phyloP scores from a whole-genome alignment of 2,113 vertebrate species.

The Gallinago paraguaiae region DNA sequence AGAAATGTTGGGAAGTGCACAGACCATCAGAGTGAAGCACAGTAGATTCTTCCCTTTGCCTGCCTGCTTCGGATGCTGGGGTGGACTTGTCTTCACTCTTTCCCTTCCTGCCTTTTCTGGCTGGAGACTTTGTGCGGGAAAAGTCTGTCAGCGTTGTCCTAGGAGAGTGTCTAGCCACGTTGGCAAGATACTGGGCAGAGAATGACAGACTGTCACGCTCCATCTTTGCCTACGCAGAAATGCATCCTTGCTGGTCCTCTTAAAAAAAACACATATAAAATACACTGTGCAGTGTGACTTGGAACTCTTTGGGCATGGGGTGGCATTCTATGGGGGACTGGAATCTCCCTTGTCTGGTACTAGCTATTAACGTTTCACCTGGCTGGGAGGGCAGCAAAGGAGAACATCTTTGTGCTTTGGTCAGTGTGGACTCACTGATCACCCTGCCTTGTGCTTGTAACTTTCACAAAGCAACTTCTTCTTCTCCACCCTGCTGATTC shows the following conservation, averaged over 20 bases:
- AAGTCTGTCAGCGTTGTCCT: not conserved
- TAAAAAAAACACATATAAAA: not conserved
- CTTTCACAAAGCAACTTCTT: not conserved
- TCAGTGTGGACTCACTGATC: not conserved
- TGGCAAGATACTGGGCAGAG: not conserved
- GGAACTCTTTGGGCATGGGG: not conserved
- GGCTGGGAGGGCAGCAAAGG: not conserved
- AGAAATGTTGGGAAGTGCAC: slow-evolving; percentile 37
- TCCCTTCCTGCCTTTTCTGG: not conserved
- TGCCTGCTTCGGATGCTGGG: not conserved
- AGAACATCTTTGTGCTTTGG: not conserved
- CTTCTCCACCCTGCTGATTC: not conserved
- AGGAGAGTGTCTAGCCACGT: not conserved
- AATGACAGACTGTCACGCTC: not conserved
- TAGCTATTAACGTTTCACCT: not conserved
- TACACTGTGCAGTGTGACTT: accelerated
- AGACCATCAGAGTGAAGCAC: not conserved
- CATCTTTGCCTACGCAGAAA: not conserved
- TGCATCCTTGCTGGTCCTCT: not conserved
- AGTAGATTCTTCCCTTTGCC: slow-evolving; percentile 11
- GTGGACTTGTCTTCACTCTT: slow-evolving; percentile 1
- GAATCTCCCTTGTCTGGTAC: not conserved
- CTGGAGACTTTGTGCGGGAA: not conserved
- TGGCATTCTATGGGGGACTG: not conserved
- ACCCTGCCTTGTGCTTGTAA: not conserved